Conservation (phyloP, 2,113 vertebrate genomes). For the Alaudala cheleensis region DNA sequence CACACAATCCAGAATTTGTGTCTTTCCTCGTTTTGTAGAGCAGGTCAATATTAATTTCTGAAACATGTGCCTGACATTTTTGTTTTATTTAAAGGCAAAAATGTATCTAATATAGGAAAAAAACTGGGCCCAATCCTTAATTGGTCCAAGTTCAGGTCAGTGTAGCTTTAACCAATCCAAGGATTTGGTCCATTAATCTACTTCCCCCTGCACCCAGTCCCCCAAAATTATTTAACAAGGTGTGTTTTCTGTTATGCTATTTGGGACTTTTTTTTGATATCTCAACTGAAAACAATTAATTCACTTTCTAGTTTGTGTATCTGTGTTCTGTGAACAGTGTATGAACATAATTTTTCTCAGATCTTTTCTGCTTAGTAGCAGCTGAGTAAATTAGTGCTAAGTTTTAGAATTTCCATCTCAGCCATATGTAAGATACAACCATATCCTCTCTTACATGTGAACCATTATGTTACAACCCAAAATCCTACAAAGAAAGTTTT, state of each 20-base stretch:
- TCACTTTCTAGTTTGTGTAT: background rate
- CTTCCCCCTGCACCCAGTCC: background rate
- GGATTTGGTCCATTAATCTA: background rate
- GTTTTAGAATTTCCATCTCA: background rate
- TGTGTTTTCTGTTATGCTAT: background rate
- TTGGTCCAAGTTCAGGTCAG: background rate
- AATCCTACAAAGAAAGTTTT: background rate
- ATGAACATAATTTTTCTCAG: background rate
- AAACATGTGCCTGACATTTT: background rate
- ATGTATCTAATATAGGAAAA: background rate
- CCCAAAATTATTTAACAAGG: background rate
- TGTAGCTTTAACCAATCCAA: background rate
- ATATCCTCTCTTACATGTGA: background rate
- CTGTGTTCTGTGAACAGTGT: background rate
- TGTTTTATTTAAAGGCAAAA: slow-evolving; percentile 29
- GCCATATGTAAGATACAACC: background rate
- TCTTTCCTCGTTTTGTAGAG: background rate
- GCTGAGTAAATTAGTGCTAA: background rate
- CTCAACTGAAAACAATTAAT: background rate
- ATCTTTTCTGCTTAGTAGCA: background rate
- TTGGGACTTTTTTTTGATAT: background rate
- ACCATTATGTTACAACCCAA: background rate
- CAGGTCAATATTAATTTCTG: background rate
- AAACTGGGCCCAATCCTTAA: background rate
- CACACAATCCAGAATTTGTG: background rate